phyloP scores from a whole-genome alignment of 2,888 invertebrate genomes.

The Microplitis deprimator region DNA sequence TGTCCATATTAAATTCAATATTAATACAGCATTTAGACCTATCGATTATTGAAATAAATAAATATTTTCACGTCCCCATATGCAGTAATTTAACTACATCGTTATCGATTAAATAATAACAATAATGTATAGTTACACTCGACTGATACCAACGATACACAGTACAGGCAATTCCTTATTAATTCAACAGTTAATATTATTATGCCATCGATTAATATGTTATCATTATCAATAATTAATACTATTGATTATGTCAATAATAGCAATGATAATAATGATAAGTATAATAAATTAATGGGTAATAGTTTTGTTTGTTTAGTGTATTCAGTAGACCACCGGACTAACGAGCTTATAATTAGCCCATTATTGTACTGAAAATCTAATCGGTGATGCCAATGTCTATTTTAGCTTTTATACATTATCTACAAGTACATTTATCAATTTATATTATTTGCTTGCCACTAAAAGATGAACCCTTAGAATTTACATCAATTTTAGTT shows the following conservation, averaged over 20 bases:
- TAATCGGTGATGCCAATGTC: neutral
- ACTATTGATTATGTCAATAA: neutral
- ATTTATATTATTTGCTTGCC: neutral
- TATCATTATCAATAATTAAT: neutral
- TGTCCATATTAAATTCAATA: conserved; percentile 5
- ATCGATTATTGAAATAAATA: neutral
- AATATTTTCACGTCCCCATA: neutral
- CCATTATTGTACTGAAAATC: neutral
- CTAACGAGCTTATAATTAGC: neutral
- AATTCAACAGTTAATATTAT: neutral
- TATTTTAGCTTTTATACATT: neutral
- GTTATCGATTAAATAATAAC: neutral
- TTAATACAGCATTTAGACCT: neutral
- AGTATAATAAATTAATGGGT: neutral
- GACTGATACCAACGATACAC: conserved; percentile 5
- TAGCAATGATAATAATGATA: neutral
- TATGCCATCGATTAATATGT: neutral
- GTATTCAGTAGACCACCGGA: neutral
- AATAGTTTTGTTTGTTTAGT: neutral
- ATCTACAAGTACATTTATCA: neutral
- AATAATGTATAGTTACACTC: neutral
- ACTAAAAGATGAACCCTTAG: neutral
- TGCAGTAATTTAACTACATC: neutral
- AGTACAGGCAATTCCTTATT: neutral
- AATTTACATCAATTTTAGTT: neutral